Base-by-base conservation (phyloP, 2,113 vertebrate species). In the Chinchilla lanigera region DNA sequence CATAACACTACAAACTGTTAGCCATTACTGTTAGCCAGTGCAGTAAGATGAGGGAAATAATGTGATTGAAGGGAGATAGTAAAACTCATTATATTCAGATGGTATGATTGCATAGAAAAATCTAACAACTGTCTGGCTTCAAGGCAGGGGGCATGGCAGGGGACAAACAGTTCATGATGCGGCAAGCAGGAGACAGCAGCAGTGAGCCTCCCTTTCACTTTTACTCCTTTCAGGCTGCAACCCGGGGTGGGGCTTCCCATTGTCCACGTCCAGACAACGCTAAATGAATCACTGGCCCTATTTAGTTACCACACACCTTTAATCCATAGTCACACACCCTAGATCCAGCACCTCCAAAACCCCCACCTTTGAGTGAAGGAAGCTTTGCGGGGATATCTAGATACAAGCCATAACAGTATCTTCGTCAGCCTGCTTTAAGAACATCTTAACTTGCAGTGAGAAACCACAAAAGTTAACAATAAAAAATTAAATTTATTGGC, bases 371-470 rank as follows among this genome's bases (percentile, higher is more conserved):
- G n/a, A 73, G 69, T 10, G 20, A 73, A 9, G n/a, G 20, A 73
- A 9, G n/a, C n/a, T 73, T 71, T 38, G 20, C 1, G 9, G 69
- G 20, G 20, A 73, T 19, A 24, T 73, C 20, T 73, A 41, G n/a
- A 11, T 73, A 73, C 3, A 38, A 41, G 69, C 69, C 20, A 11
- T 73, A 41, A 38, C n/a, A 73, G 67, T 80, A 63, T 60, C n/a
- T 94, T 97, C 73, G 52, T 58, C 47, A 75, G 63, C 26, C 60
- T 84, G 12, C 30, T 86, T 63, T 75, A 54, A 86, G 24, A 93
- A 71, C 24, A 80, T 30, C 2, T 65, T 81, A 58, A 94, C 13
- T 87, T 83, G 26, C 77, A 90, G 69, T 7, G 44, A 81, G 80
- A 85, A 87, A 41, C 28, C 13, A 33, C 85, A 67, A 81, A 60